Evolutionary conservation across 2,888 invertebrate species (phyloP).

Genomic region (Caenorhabditis sp.): DNA sequence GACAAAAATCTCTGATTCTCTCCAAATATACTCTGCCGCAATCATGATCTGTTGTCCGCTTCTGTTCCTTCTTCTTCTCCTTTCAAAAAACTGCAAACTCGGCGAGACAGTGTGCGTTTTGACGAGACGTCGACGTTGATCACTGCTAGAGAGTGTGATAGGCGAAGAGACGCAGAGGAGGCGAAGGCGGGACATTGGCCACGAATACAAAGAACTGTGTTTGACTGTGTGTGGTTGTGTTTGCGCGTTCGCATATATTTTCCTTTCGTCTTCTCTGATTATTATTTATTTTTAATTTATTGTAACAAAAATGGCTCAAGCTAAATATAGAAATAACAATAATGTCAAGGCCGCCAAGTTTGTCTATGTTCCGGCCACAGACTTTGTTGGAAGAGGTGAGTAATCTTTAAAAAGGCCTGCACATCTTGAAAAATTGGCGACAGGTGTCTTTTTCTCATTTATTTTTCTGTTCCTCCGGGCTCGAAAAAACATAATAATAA

Average conservation of each 20-base stretch:
- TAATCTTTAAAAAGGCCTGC: constrained; percentile 8
- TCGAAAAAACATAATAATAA: background rate
- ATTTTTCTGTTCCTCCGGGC: background rate
- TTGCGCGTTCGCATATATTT: constrained; percentile 24
- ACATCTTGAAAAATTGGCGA: background rate
- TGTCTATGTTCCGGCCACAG: constrained; percentile 62
- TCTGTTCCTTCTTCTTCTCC: constrained; percentile 4
- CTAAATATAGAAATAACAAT: constrained; percentile 30
- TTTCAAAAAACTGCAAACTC: constrained; percentile 37
- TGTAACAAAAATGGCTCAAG: constrained; percentile 51
- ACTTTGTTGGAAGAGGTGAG: constrained; percentile 65
- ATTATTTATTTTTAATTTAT: no score
- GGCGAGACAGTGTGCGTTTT: constrained; percentile 10
- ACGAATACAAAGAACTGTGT: constrained; percentile 18
- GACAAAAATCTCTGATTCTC: background rate
- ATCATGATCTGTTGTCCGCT: background rate
- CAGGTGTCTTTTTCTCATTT: constrained; percentile 2
- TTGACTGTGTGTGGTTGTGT: constrained; percentile 13
- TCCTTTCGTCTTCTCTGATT: constrained; percentile 12
- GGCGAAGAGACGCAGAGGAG: constrained; percentile 35
- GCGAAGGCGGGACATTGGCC: constrained; percentile 18
- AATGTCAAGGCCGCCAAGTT: constrained; percentile 35
- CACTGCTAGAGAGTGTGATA: constrained; percentile 26
- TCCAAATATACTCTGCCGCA: background rate
- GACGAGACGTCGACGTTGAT: constrained; percentile 6